Evolutionary conservation across 2,797 vertebrate genomes (phyloP).

Genomic region (Meda fulgida): DNA sequence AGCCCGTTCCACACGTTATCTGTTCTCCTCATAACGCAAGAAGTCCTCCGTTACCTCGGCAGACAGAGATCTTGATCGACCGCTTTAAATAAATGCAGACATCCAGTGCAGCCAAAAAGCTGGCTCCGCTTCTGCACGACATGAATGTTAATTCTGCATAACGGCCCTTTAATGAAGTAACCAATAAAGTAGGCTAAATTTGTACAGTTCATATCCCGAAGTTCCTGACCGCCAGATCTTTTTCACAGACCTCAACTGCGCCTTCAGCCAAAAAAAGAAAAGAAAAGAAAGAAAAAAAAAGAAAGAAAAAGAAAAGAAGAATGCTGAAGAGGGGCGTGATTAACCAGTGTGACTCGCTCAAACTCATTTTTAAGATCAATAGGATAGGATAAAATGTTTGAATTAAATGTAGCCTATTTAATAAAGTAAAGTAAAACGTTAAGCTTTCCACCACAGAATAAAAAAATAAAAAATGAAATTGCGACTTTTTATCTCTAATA

Average conservation of each 20-base stretch:
- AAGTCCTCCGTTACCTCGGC: conserved; percentile 14
- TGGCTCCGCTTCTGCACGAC: not conserved
- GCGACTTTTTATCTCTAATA: too few species aligned
- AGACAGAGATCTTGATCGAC: conserved; percentile 14
- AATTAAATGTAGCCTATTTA: too few species aligned
- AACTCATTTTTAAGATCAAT: not conserved
- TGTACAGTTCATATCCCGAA: not conserved
- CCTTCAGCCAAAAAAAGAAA: conserved; percentile 18
- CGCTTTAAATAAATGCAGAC: conserved; percentile 36
- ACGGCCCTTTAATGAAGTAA: not conserved
- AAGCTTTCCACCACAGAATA: too few species aligned
- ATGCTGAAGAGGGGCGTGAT: conserved; percentile 48
- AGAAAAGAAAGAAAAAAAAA: not conserved
- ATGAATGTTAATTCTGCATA: conserved; percentile 35
- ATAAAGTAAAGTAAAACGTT: not conserved
- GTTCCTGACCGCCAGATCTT: not conserved
- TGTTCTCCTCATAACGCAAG: conserved; percentile 42
- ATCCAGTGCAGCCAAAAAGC: not conserved
- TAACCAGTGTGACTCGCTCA: not conserved
- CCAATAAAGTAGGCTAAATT: not conserved
- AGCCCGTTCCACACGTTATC: conserved; percentile 21
- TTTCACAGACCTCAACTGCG: conserved; percentile 27
- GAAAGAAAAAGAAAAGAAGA: not conserved
- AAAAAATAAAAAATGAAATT: too few species aligned
- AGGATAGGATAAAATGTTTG: not conserved